Evolutionary conservation across 1,140 invertebrate species (phyloP), one percentile per base, ranked within the genome.

Genomic region (Akabosia matsudoensis): DNA sequence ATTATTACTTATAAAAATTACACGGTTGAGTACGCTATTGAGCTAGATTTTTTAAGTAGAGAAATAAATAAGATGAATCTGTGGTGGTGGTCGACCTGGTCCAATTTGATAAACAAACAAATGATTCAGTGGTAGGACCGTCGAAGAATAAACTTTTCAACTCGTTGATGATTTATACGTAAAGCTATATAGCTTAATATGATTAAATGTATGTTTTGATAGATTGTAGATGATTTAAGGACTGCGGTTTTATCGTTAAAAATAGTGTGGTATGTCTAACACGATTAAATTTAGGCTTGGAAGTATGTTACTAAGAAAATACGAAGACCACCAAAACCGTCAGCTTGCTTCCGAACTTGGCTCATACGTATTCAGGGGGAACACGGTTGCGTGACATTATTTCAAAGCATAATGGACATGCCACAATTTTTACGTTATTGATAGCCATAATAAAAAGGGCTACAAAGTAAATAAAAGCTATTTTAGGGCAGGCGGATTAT

Each of bases 31-130:
- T n/a, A 51, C n/a, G n/a, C 45, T 14, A 4, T 61, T 61, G 54
- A 61, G 54, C 24, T 22, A 16, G 4, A 61, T 61, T n/a, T 61
- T 14, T n/a, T 4, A 61, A 22, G 24, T 7, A 61, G 24, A 61
- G 24, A 61, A n/a, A 61, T 61, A 7, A 61, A 61, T 61, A 61
- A 61, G n/a, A 61, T n/a, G 54, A n/a, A 24, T 14, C 54, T 61
- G 54, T 61, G 7, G 54, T 61, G 54, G 54, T 61, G 54, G 54
- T 61, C 54, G 37, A 45, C 24, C 7, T 61, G 14, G 14, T 4
- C 24, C 24, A 61, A 22, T 61, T 24, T 61, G 24, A 61, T 61
- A 61, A 61, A 61, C 24, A 61, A 61, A 61, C 54, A 61, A n/a
- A 61, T 51, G 45, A 13, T 51, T 10, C 45, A 51, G n/a, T 51